Conservation (phyloP, 2,113 vertebrate species). For the Pelusios castaneus region DNA sequence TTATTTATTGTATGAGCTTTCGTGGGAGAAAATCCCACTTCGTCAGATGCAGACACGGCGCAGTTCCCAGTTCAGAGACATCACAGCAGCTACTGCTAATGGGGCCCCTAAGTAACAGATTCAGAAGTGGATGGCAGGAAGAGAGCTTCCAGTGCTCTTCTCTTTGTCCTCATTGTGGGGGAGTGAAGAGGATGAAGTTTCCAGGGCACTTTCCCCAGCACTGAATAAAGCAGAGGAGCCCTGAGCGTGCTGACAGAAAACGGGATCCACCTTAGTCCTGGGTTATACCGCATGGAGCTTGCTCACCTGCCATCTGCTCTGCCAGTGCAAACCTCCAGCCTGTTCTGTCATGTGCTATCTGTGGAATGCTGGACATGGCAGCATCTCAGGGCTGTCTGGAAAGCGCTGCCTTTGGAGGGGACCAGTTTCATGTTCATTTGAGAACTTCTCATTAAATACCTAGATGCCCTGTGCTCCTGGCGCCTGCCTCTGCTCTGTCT, state of each 20-base stretch:
- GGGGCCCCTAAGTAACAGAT: not conserved
- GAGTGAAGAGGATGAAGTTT: not conserved
- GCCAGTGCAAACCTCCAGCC: not conserved
- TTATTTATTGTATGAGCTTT: no score
- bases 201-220: not conserved
- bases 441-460: not conserved
- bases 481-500: not conserved
- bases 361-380: not conserved
- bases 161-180: not conserved
- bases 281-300: accelerated
- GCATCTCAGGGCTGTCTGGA: not conserved
- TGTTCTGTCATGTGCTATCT: not conserved
- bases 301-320: not conserved
- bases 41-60: not conserved
- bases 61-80: not conserved
- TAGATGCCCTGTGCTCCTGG: not conserved
- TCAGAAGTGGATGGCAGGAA: not conserved
- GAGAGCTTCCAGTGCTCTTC: not conserved
- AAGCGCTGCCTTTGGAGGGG: not conserved
- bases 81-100: not conserved
- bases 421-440: not conserved
- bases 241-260: not conserved
- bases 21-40: no score
- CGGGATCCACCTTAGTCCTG: not conserved
- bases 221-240: not conserved